Conservation (phyloP, 2,797 vertebrate genomes). For the Scarus forsteni region DNA sequence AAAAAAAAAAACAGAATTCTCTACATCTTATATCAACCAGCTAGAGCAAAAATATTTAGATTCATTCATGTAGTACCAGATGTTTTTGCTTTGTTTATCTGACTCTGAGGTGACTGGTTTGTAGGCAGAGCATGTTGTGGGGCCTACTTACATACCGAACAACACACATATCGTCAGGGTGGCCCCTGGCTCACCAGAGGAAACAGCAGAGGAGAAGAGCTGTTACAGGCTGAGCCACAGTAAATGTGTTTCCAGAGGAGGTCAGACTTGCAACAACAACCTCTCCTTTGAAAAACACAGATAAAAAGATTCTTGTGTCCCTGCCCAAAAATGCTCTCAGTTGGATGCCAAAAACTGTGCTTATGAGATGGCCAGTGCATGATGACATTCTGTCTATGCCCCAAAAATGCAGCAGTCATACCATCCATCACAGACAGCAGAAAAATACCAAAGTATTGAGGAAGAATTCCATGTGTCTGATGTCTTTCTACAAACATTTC, state of each 20-base stretch:
- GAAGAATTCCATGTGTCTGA: too few relatives aligned
- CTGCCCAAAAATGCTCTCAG: too few relatives aligned
- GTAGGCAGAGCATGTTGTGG: background rate
- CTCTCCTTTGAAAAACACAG: background rate
- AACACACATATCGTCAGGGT: constrained; percentile 18
- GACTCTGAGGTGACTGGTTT: background rate
- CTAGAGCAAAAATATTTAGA: background rate
- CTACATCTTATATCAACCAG: background rate
- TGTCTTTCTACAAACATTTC: too few relatives aligned
- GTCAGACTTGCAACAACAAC: constrained; percentile 2
- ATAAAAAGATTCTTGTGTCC: background rate
- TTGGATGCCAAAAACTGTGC: background rate
- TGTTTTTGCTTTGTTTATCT: background rate
- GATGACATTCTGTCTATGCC: background rate
- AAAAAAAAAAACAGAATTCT: background rate
- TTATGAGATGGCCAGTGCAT: background rate
- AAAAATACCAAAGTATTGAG: too few relatives aligned
- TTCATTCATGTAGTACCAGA: fast-evolving
- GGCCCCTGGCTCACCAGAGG: constrained; percentile 27
- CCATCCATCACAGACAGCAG: too few relatives aligned
- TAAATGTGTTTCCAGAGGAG: constrained; percentile 19
- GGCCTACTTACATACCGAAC: background rate
- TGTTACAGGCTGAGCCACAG: constrained; percentile 4
- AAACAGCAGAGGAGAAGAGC: constrained; percentile 29
- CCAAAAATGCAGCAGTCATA: too few relatives aligned